Evolutionary conservation across 1,140 invertebrate species (phyloP).

Genomic region (Drosophila bipectinata): DNA sequence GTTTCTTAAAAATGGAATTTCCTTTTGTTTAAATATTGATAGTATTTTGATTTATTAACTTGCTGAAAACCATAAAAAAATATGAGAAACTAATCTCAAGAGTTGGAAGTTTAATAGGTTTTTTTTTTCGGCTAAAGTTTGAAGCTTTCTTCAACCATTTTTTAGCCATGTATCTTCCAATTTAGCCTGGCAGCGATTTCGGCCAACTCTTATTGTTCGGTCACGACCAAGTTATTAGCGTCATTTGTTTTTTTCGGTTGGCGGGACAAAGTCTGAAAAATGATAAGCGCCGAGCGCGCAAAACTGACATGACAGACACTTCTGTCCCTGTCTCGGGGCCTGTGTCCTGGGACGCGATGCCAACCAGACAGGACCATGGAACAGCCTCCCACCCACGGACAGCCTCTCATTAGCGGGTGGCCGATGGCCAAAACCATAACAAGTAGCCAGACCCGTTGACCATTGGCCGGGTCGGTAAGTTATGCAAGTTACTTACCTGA

Average conservation of each 20-base stretch:
- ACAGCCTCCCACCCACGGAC: neutral
- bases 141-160: neutral
- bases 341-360: neutral
- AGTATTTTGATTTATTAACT: neutral
- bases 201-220: neutral
- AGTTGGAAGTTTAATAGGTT: neutral
- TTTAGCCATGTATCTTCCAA: neutral
- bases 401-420: conserved; percentile 47
- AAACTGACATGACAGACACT: conserved; percentile 43
- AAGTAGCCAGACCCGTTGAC: conserved; percentile 46
- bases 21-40: neutral
- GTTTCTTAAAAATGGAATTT: neutral
- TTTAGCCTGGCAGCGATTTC: neutral
- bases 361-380: neutral
- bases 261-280: conserved; percentile 53
- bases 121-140: neutral
- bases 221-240: conserved; percentile 54
- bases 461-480: conserved; percentile 37
- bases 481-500: conserved; percentile 60
- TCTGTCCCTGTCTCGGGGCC: conserved; percentile 1
- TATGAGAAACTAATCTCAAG: neutral
- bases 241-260: conserved; percentile 53
- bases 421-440: conserved; percentile 16
- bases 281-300: conserved; percentile 31
- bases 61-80: neutral